Base-by-base conservation (phyloP, 2,113 vertebrate species). In the Pangasianodon gigas region DNA sequence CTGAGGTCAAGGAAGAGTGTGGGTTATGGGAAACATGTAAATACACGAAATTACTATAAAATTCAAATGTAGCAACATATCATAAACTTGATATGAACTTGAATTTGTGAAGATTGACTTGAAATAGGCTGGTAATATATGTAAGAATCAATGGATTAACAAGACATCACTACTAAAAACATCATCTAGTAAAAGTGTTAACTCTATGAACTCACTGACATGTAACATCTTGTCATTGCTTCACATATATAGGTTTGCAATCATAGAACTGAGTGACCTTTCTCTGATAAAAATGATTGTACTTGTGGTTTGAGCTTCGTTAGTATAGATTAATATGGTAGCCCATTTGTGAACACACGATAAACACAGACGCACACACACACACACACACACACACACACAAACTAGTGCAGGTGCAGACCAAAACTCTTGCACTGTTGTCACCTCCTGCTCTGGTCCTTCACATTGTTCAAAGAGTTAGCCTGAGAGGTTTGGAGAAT, bases 371-470 rank as follows among this genome's bases (percentile, higher is more conserved):
- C 67, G 60, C 86, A 79, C 74, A 65, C 8, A 44, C n/a, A 56
- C 60, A 85, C 13, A 54, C 46, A 86, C 56, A 32, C n/a, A 80
- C 46, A 88, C 56, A 88, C 37, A 87, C 60, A 71, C 32, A 87
- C 10, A 26, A 13, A 83, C 51, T 19, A 32, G 16, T 77, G 80
- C 79, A 62, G 75, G 71, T 75, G 67, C 69, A 82, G 51, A 32
- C 89, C 77, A 32, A 92, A 93, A 89, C 88, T 81, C 87, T 92
- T 80, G 71, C 77, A 85, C 18, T 54, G 88, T 81, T 21, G 62
- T 89, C 93, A 88, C 92, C 92, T 87, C 54, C 54, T 87, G 83
- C 88, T 89, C 92, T 87, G 79, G 88, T 88, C 91, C 92, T 91
- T 84, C 85, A 87, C 86, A 32, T 79, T 87, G 91, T 85, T 89